Conservation (phyloP, 2,888 invertebrate genomes). For the Danaus chrysippus region DNA sequence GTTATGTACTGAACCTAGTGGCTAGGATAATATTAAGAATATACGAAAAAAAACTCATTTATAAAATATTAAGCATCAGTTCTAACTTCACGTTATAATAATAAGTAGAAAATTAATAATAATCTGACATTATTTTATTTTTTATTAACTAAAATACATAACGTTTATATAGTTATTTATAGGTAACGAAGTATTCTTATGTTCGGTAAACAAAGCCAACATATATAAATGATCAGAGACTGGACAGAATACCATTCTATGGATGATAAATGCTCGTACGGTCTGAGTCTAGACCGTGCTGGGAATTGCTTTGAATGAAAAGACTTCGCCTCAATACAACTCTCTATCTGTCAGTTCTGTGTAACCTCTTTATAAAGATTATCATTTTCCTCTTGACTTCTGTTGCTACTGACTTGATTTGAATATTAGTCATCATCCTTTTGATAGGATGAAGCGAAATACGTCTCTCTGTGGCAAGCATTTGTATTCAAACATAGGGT, state of each 20-base stretch:
- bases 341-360: neutral
- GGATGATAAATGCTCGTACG: constrained; percentile 20
- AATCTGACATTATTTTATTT: too few relatives aligned
- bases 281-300: constrained; percentile 10
- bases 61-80: neutral
- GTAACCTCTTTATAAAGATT: neutral
- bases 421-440: too few relatives aligned
- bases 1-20: neutral
- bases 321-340: neutral
- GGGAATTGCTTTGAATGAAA: constrained; percentile 6
- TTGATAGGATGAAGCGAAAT: too few relatives aligned
- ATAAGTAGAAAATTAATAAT: too few relatives aligned
- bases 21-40: neutral
- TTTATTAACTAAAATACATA: too few relatives aligned
- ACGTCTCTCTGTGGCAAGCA: too few relatives aligned
- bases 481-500: too few relatives aligned
- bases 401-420: too few relatives aligned
- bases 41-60: neutral
- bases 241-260: constrained; percentile 26
- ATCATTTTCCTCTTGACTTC: too few relatives aligned
- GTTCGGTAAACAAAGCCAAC: constrained; percentile 30
- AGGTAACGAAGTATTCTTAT: constrained; percentile 8
- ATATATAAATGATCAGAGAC: constrained; percentile 35
- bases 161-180: neutral
- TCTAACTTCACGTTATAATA: too few relatives aligned